Evolutionary conservation across 2,113 vertebrate species (phyloP).

Genomic region (Centropristis striata): DNA sequence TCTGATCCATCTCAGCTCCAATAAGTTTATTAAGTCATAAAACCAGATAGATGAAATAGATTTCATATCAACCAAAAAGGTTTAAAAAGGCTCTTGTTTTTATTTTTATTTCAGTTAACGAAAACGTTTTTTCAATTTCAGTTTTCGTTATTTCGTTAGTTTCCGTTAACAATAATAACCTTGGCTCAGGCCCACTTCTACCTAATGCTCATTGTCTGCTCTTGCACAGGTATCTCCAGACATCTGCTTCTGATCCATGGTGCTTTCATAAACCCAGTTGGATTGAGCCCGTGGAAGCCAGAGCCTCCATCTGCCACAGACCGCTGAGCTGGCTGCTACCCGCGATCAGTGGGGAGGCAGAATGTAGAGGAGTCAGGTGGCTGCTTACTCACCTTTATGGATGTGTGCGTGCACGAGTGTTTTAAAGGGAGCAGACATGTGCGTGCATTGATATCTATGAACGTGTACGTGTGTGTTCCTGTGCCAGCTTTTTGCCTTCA

Average conservation of each 20-base stretch:
- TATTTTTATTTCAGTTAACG: too few relatives aligned
- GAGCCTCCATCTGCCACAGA: slow-evolving; percentile 55
- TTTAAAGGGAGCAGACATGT: neutral
- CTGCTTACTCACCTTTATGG: slow-evolving; percentile 48
- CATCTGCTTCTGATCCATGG: slow-evolving; percentile 35
- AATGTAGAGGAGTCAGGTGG: slow-evolving; percentile 46
- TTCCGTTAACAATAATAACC: too few relatives aligned
- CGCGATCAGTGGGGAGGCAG: slow-evolving; percentile 31
- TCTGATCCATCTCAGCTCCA: too few relatives aligned
- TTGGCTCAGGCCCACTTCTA: neutral
- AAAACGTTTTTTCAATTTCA: too few relatives aligned
- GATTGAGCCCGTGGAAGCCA: slow-evolving; percentile 40
- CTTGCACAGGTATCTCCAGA: neutral
- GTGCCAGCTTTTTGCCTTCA: neutral
- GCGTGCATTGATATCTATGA: slow-evolving; percentile 19
- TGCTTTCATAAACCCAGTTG: slow-evolving; percentile 47
- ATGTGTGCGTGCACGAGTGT: neutral
- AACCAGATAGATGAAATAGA: too few relatives aligned
- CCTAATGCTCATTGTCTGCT: neutral
- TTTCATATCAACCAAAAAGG: too few relatives aligned
- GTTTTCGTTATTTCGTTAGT: too few relatives aligned
- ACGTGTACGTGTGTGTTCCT: slow-evolving; percentile 18
- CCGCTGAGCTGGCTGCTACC: slow-evolving; percentile 46
- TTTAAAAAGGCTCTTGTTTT: too few relatives aligned
- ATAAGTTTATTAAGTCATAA: too few relatives aligned